Evolutionary conservation across 30 jellyfish, hydroid and myxozoan species (phyloP).

Genomic region (Nemopilema nomurai): DNA sequence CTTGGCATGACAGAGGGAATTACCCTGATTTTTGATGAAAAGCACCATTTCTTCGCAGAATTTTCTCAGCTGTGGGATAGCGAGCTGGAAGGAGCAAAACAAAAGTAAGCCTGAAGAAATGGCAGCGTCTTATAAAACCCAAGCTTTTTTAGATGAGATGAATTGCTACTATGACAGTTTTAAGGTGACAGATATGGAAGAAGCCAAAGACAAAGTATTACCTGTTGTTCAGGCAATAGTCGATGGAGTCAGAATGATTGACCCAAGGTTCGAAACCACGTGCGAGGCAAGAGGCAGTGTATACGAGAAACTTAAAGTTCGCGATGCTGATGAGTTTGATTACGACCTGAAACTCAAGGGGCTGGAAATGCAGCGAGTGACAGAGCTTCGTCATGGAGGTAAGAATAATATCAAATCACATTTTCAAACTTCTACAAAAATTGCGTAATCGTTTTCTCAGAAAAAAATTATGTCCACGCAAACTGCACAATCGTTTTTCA

Average conservation of each 20-base stretch:
- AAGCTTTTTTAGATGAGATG: neutral
- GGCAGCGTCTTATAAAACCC: neutral
- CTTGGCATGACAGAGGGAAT: neutral
- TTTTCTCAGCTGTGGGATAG: no score
- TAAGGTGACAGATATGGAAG: neutral
- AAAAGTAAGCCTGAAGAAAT: neutral
- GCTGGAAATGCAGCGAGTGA: neutral
- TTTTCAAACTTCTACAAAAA: neutral
- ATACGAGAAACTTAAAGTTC: conserved; percentile 30
- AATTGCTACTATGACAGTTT: neutral
- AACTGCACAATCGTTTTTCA: no score
- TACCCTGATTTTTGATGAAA: no score
- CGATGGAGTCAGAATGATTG: neutral
- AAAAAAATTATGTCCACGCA: no score
- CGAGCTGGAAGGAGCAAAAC: no score
- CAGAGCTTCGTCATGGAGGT: neutral
- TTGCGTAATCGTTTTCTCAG: no score
- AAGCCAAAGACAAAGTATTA: conserved; percentile 15
- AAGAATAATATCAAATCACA: no score
- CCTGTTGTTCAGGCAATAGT: conserved; percentile 26
- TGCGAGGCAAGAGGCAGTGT: conserved; percentile 52
- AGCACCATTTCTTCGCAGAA: no score
- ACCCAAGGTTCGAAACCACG: conserved; percentile 21
- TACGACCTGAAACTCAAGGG: conserved; percentile 19
- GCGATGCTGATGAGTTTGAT: conserved; percentile 42